Evolutionary conservation across 2,797 vertebrate species (phyloP).

Genomic region (Ctenopoma multispine): DNA sequence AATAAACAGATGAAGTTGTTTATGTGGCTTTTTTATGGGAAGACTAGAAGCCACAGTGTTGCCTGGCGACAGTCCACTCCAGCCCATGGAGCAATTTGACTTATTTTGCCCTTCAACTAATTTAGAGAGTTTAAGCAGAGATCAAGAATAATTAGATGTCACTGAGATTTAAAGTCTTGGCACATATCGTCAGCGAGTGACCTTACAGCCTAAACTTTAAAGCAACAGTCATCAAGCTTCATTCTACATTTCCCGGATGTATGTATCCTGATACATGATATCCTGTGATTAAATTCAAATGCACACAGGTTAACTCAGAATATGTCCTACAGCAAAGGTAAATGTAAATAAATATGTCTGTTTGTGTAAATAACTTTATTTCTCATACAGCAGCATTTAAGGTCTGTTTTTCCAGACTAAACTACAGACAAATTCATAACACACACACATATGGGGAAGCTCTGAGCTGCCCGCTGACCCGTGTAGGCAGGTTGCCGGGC

Average conservation of each 20-base stretch:
- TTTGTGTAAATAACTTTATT: conserved; percentile 11
- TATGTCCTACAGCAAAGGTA: background rate
- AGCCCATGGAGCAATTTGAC: conserved; percentile 2
- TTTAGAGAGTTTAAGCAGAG: conserved; percentile 31
- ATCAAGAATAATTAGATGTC: conserved; percentile 31
- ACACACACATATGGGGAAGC: conserved; percentile 11
- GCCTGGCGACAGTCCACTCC: conserved; percentile 60
- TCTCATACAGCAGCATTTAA: conserved; percentile 4
- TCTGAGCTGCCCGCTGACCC: conserved; percentile 55
- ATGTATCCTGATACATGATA: too few species aligned
- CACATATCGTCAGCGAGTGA: background rate
- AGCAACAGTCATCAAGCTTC: too few species aligned
- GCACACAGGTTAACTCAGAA: too few species aligned
- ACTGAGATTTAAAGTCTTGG: conserved; percentile 17
- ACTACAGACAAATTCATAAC: conserved; percentile 4
- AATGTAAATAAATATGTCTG: conserved; percentile 3
- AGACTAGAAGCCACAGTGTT: conserved; percentile 46
- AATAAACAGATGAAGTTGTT: conserved; percentile 39
- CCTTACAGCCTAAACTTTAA: background rate
- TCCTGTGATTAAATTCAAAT: too few species aligned
- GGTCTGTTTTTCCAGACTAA: conserved; percentile 2
- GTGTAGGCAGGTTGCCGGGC: conserved; percentile 55
- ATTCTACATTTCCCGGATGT: too few species aligned
- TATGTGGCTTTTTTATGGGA: conserved; percentile 38
- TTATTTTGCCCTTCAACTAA: conserved; percentile 36